phyloP scores from a whole-genome alignment of 2,888 invertebrate species.

The Dasysyrphus tricinctus region DNA sequence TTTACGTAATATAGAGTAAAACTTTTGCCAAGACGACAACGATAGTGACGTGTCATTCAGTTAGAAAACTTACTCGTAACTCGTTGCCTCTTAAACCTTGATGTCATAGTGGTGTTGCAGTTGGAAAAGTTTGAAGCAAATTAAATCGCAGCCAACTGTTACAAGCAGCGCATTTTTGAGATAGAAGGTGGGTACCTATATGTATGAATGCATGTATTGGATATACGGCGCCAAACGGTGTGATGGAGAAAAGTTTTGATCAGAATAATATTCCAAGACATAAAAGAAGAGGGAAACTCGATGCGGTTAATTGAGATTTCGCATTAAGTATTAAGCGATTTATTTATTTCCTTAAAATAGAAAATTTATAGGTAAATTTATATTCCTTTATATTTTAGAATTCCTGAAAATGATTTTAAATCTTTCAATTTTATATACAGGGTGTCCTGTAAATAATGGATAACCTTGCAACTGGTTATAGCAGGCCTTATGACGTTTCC shows the following conservation, averaged over 20 bases:
- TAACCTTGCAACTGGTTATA: too few relatives aligned
- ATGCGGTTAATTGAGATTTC: background rate
- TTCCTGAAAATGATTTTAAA: too few relatives aligned
- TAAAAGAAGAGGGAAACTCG: background rate
- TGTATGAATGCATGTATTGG: background rate
- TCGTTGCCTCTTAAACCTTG: background rate
- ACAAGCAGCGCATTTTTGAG: background rate
- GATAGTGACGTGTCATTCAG: background rate
- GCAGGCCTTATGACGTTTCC: too few relatives aligned
- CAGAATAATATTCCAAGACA: background rate
- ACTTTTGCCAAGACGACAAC: background rate
- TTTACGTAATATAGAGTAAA: background rate
- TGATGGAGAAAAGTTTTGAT: background rate
- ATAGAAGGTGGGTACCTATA: background rate
- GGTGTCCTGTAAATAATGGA: too few relatives aligned
- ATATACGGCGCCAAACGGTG: background rate
- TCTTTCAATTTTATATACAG: too few relatives aligned
- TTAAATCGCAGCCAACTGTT: slow-evolving; percentile 13
- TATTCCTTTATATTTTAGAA: too few relatives aligned
- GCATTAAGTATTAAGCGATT: background rate
- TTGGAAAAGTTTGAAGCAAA: background rate
- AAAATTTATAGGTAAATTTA: too few relatives aligned
- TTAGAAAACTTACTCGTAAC: slow-evolving; percentile 3
- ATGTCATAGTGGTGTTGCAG: slow-evolving; percentile 4
- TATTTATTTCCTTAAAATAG: too few relatives aligned